Evolutionary conservation across 2,797 vertebrate species (phyloP).

Genomic region (Gallinago nigripennis): DNA sequence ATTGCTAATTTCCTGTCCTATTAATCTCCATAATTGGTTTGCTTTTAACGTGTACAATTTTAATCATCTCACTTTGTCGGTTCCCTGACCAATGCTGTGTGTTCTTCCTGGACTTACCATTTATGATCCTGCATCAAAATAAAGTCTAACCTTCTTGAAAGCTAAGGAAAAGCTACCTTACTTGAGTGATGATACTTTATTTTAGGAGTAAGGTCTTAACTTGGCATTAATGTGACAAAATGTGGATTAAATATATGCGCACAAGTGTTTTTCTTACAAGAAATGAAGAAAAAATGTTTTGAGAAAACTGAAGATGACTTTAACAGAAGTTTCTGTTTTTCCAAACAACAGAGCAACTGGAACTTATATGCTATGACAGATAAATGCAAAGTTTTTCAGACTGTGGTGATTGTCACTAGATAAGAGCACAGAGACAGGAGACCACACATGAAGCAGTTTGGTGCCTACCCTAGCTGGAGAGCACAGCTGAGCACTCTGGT

Average conservation of each 20-base stretch:
- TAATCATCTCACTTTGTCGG: neutral
- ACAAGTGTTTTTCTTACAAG: neutral
- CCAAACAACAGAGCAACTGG: neutral
- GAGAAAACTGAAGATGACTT: neutral
- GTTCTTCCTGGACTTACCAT: neutral
- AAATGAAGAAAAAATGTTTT: neutral
- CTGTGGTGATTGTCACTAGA: neutral
- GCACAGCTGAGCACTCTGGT: neutral
- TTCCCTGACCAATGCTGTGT: accelerated
- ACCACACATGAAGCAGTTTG: neutral
- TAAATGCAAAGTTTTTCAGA: neutral
- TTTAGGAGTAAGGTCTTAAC: neutral
- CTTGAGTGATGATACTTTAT: neutral
- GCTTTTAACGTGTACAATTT: neutral
- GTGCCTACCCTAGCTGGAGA: neutral
- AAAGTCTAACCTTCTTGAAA: neutral
- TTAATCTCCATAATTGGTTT: neutral
- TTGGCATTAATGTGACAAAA: neutral
- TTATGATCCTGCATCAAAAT: neutral
- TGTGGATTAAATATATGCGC: neutral
- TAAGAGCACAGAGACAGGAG: neutral
- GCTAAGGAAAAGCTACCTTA: neutral
- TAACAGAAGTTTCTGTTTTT: neutral
- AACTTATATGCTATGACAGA: neutral
- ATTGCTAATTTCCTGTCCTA: accelerated